These are phyloP conservation scores for Montipora cactus DNA, from an alignment of 64 coral and sea anemone species.

Conservation along the genomic window DNA sequence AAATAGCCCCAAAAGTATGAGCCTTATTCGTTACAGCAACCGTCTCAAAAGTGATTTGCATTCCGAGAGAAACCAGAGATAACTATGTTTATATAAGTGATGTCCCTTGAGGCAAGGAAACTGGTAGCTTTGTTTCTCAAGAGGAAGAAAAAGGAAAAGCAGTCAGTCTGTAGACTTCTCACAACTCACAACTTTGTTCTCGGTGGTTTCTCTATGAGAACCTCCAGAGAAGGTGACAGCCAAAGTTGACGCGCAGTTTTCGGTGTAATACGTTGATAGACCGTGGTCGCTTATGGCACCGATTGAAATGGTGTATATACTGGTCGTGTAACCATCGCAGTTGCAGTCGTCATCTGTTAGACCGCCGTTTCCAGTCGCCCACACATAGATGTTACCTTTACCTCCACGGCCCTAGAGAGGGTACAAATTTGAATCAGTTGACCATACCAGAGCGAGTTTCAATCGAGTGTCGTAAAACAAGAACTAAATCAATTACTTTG, in stretches of 20 bases:
- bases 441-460: not conserved
- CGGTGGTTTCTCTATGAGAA: conserved; percentile 72
- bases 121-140: too few relatives aligned
- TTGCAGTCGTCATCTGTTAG: conserved; percentile 82
- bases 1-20: too few relatives aligned
- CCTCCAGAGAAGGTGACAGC: conserved; percentile 87
- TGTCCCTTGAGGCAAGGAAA: too few relatives aligned
- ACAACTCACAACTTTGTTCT: conserved; percentile 82
- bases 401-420: conserved; percentile 70
- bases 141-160: too few relatives aligned
- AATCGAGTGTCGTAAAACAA: not conserved
- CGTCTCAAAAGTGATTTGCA: too few relatives aligned
- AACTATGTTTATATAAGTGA: too few relatives aligned
- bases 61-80: too few relatives aligned
- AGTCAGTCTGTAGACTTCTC: too few relatives aligned
- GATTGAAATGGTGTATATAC: conserved; percentile 86
- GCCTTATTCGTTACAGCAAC: too few relatives aligned
- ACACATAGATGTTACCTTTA: conserved; percentile 76
- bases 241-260: conserved; percentile 78
- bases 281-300: conserved; percentile 86
- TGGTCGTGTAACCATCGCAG: conserved; percentile 83
- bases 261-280: conserved; percentile 83
- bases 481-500: too few relatives aligned
- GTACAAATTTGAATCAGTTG: not conserved
- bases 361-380: conserved; percentile 82